A percentile compares a stretch with the other conserved stretches of the same genome.
Evolutionary conservation across 2,888 invertebrate species (phyloP).

Genomic region (Drosophila mercatorum): DNA sequence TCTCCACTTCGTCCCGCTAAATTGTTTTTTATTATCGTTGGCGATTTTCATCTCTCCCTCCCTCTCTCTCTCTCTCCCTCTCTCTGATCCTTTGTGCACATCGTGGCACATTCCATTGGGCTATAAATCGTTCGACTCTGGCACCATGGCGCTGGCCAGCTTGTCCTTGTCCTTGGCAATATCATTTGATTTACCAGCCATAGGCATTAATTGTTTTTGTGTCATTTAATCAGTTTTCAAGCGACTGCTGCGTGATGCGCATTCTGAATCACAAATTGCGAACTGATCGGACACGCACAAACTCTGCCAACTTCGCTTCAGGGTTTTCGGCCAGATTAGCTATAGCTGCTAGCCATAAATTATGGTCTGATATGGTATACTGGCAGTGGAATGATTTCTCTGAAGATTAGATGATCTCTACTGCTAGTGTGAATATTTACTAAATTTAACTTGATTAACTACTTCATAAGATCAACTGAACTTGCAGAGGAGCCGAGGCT

Average conservation of each 20-base stretch:
- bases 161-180: conserved; percentile 62
- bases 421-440: not conserved
- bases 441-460: not conserved
- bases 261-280: conserved; percentile 14
- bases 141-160: conserved; percentile 71
- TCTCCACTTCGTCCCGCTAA: conserved; percentile 27
- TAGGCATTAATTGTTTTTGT: conserved; percentile 77
- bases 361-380: not conserved
- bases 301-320: not conserved
- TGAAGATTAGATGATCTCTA: not conserved
- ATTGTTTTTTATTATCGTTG: conserved; percentile 72
- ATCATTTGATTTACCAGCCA: conserved; percentile 73
- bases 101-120: conserved; percentile 76
- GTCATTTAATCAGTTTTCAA: conserved; percentile 62
- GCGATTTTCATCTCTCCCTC: conserved; percentile 63
- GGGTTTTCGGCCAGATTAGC: not conserved
- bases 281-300: conserved; percentile 4
- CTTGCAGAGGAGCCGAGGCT: too few relatives aligned
- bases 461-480: too few relatives aligned
- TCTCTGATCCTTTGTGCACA: conserved; percentile 67
- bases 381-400: not conserved
- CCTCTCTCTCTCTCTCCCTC: conserved; percentile 63
- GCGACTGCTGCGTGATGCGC: conserved; percentile 48
- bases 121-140: conserved; percentile 78
- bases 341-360: not conserved